phyloP scores from a whole-genome alignment of 2,113 vertebrate species.

The Eclectus roratus region DNA sequence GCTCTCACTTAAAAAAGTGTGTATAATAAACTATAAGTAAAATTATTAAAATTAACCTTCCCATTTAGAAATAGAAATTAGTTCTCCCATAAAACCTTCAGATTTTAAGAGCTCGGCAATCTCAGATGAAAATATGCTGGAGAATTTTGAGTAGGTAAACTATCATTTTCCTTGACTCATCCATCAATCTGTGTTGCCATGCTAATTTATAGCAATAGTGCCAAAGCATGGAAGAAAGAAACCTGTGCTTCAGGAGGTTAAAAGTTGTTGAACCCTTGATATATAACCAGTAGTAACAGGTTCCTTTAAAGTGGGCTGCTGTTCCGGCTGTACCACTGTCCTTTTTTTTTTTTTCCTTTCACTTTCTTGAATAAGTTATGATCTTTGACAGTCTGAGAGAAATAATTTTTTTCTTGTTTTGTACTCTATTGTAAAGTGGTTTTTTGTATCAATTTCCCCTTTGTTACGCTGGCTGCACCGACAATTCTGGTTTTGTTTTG shows the following conservation, averaged over 20 bases:
- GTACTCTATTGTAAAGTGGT: neutral
- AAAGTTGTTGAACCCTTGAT: neutral
- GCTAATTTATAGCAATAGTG: neutral
- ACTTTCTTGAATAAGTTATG: neutral
- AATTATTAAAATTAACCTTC: neutral
- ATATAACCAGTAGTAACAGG: neutral
- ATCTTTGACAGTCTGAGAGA: neutral
- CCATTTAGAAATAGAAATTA: neutral
- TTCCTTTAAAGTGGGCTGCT: neutral
- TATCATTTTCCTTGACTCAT: neutral
- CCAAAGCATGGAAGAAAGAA: neutral
- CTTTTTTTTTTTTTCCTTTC: neutral
- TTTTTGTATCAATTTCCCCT: neutral
- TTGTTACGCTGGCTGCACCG: fast-evolving
- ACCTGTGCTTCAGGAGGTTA: neutral
- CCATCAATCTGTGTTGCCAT: neutral
- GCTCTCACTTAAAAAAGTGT: neutral
- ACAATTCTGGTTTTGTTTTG: fast-evolving
- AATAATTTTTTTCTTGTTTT: neutral
- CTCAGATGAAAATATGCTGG: neutral
- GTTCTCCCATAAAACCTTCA: neutral
- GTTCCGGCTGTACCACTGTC: neutral
- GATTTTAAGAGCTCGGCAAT: neutral
- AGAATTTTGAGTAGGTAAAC: neutral
- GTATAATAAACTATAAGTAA: neutral